Evolutionary conservation across 2,888 invertebrate genomes (phyloP), one percentile per base, ranked within the genome.

Genomic region (Caenorhabditis plicata): DNA sequence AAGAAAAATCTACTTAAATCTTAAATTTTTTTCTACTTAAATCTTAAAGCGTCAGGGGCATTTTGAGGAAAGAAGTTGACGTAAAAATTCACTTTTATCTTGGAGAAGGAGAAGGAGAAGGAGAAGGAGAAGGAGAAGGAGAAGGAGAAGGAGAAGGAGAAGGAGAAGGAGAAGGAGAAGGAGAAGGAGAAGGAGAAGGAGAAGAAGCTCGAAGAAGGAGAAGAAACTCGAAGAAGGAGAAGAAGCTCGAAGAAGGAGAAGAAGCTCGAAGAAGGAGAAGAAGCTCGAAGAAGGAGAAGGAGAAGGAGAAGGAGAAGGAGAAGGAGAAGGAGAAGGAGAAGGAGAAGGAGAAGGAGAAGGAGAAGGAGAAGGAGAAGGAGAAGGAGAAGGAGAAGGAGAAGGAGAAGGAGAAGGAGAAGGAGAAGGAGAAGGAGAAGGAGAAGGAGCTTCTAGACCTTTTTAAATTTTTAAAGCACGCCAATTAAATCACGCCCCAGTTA

Each of bases 241-340:
- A n/a, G n/a, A 42, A 46, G 17, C 19, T 27, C 19, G 23, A 22
- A 39, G 22, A 49, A n/a, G n/a, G n/a, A n/a, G n/a, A n/a, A n/a
- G n/a, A n/a, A n/a, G n/a, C n/a, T n/a, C n/a, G n/a, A n/a, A n/a
- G n/a, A n/a, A n/a, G n/a, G n/a, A n/a, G n/a, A n/a, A n/a, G n/a
- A n/a, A n/a, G n/a, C n/a, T n/a, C n/a, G n/a, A n/a, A n/a, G 29
- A 13, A 27, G 29, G 11, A 27, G 7, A 13, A 27, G 29, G 29
- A 27, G 29, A 27, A 27, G 29, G 29, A 27, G 29, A 27, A 27
- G 29, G 29, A 27, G 11, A 27, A 7, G 29, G 29, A 9, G 29
- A 5, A 36, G 36, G 22, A 20, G 20, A n/a, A 36, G 36, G 13
- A 20, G n/a, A 5, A 19, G 19, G 13, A n/a, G n/a, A 20, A 36